Evolutionary conservation across 2,888 invertebrate species (phyloP), one percentile per base, ranked within the genome.

Genomic region (Criorhina ranunculi): DNA sequence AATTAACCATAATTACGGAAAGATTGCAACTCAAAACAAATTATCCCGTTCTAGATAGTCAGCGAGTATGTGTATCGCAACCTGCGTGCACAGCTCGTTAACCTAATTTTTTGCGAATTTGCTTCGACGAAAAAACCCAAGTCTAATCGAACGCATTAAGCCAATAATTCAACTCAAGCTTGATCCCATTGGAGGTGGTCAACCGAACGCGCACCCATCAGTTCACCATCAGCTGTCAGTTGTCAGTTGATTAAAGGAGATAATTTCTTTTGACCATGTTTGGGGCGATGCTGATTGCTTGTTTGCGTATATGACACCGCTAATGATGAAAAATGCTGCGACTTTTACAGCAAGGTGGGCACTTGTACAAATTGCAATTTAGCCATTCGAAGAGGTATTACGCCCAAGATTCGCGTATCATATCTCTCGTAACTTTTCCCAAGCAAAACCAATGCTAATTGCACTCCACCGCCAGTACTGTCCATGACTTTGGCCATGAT

Each of bases 401-500:
- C 17, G 17, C 44, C 9, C 9, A 44, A 17, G 44, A 44, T 44
- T 6, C 12, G n/a, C n/a, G n/a, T n/a, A n/a, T 37, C 29, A 1
- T 37, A 42, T 46, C 46, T 46, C 5, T 15, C n/a, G n/a, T n/a
- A n/a, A n/a, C n/a, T n/a, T n/a, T 11, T 24, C 0, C 11, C 11
- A 51, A 44, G 24, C 19, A 44, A 70, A 57, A 59, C 5, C 6
- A 79, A 35, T 66, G 72, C 49, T 66, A 59, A 66, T 72, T 72
- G 64, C 79, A 59, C 3, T 46, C 11, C 1, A 60, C 35, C 51
- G 12, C 6, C 15, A 33, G 46, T 40, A 17, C 44, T 60, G 31
- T 29, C 81, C 76, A 64, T 81, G 81, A 81, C 81, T 76, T 70
- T 81, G 81, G 64, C 76, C 70, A 76, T 81, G 81, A 55, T 69